Conservation (phyloP, 1,140 invertebrate species). For the Zaprionus camerounensis region DNA sequence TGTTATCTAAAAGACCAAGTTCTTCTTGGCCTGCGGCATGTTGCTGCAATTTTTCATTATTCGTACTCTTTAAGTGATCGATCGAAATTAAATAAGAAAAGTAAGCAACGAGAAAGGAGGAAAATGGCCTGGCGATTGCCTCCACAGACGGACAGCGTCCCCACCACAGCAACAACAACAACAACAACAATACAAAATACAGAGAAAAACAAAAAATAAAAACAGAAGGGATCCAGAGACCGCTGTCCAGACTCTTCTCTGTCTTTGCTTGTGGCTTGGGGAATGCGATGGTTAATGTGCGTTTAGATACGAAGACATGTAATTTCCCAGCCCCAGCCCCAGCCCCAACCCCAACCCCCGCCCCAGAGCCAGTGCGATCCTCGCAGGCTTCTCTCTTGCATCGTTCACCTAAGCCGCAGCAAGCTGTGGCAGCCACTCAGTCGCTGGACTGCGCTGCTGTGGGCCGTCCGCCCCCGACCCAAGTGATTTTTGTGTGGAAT, state of each 20-base stretch:
- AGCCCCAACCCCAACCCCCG: no score
- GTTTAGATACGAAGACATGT: conserved; percentile 80
- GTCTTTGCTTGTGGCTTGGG: conserved; percentile 17
- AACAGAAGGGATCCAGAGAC: conserved; percentile 12
- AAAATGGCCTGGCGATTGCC: conserved; percentile 53
- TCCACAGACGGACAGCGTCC: conserved; percentile 13
- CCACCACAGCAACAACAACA: conserved; percentile 2
- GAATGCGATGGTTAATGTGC: conserved; percentile 80
- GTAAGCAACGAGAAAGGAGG: conserved; percentile 64
- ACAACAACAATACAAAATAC: conserved; percentile 13
- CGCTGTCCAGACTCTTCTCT: conserved; percentile 4
- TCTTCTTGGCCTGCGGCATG: conserved; percentile 57
- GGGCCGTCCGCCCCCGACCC: conserved; percentile 31
- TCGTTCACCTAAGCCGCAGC: background rate
- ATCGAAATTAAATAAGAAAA: conserved; percentile 82
- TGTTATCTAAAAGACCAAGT: conserved; percentile 53
- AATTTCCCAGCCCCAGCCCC: conserved; percentile 67
- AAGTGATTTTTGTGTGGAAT: background rate
- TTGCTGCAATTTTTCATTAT: conserved; percentile 76
- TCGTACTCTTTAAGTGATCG: conserved; percentile 79
- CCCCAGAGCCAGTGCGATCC: conserved; percentile 7
- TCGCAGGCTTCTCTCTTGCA: conserved; percentile 3
- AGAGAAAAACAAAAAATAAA: background rate
- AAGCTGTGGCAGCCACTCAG: conserved; percentile 22
- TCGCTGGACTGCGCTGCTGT: conserved; percentile 14